Percentiles rank a stretch among this genome's conserved stretches.
These are phyloP conservation scores for Decapterus maruadsi DNA, from an alignment of 2,797 vertebrate genomes.

Conservation along the genomic window DNA sequence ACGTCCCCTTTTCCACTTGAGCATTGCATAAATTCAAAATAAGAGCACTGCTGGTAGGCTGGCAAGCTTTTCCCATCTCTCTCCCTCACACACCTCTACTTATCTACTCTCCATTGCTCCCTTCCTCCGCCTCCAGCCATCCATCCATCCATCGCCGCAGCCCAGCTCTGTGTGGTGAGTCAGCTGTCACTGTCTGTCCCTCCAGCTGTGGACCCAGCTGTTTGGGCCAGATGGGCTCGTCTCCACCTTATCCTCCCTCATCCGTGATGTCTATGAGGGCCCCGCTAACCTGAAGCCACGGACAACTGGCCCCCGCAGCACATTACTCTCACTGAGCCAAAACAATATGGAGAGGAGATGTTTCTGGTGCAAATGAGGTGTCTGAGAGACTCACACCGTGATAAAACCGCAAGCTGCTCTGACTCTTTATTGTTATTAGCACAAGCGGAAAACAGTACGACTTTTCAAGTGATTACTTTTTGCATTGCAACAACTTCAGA, in stretches of 20 bases:
- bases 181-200: slow-evolving; percentile 77
- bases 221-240: slow-evolving; percentile 78
- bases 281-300: slow-evolving; percentile 53
- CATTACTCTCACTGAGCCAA: slow-evolving; percentile 36
- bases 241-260: slow-evolving; percentile 62
- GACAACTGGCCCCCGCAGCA: slow-evolving; percentile 43
- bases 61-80: slow-evolving; percentile 12
- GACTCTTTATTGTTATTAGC: slow-evolving; percentile 32
- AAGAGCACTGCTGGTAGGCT: slow-evolving; percentile 30
- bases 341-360: slow-evolving; percentile 44
- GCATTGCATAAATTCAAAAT: slow-evolving; percentile 31
- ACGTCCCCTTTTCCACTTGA: not conserved
- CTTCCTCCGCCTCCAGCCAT: slow-evolving; percentile 55
- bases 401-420: slow-evolving; percentile 34
- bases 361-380: slow-evolving; percentile 25
- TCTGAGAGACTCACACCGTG: slow-evolving; percentile 10
- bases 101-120: slow-evolving; percentile 32
- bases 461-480: slow-evolving; percentile 36
- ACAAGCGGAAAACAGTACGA: slow-evolving; percentile 15
- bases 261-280: slow-evolving; percentile 59
- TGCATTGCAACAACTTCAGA: slow-evolving; percentile 42
- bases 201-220: slow-evolving; percentile 84
- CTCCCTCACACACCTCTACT: slow-evolving; percentile 40
- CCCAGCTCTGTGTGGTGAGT: slow-evolving; percentile 65
- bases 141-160: slow-evolving; percentile 70